A percentile compares a stretch with the other conserved stretches of the same genome.
These are phyloP conservation scores for Sphaerophoria rueppellii DNA, from an alignment of 2,888 invertebrate genomes.

Conservation along the genomic window DNA sequence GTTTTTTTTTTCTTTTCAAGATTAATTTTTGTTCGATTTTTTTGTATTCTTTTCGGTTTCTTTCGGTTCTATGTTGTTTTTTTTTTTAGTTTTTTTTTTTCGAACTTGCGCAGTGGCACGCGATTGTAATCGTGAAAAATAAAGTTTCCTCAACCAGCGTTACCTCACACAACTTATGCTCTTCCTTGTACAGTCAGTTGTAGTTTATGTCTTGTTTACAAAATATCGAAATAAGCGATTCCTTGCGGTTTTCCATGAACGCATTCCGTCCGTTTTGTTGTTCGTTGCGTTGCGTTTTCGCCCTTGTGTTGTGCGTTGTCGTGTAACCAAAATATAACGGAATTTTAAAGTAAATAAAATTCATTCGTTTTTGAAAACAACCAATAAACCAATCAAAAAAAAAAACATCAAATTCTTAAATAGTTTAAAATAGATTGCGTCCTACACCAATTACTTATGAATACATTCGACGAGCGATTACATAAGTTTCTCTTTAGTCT, in stretches of 20 bases:
- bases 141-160: constrained; percentile 49
- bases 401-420: background rate
- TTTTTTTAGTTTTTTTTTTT: background rate
- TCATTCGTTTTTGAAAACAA: background rate
- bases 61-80: constrained; percentile 15
- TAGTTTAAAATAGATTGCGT: background rate
- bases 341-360: constrained; percentile 18
- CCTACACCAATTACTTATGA: constrained; percentile 46
- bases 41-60: constrained; percentile 30
- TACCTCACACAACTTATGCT: constrained; percentile 58
- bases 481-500: constrained; percentile 48
- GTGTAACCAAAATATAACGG: background rate
- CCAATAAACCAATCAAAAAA: background rate
- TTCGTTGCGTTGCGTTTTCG: background rate
- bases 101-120: constrained; percentile 58
- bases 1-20: constrained; percentile 16
- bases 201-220: constrained; percentile 71
- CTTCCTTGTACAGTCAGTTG: constrained; percentile 63
- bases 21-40: constrained; percentile 28
- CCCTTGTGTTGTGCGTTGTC: background rate
- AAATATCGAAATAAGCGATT: constrained; percentile 50
- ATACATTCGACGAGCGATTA: constrained; percentile 56
- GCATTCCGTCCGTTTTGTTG: background rate
- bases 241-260: background rate
- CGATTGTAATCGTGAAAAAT: constrained; percentile 60